Evolutionary conservation across 1,140 invertebrate genomes (phyloP).

Genomic region (Conus ventricosus): DNA sequence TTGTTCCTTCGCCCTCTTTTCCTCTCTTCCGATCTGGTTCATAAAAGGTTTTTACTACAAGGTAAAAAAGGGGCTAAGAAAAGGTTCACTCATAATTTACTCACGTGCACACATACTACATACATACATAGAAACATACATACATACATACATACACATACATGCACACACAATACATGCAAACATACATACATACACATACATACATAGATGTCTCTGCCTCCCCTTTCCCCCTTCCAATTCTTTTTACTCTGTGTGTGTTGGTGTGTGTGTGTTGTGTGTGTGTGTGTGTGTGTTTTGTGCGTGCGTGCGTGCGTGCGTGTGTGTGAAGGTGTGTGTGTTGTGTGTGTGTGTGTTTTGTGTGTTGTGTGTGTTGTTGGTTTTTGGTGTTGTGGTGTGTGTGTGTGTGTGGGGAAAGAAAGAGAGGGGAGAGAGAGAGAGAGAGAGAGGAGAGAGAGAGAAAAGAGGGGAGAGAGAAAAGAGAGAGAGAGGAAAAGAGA

Average conservation of each 20-base stretch:
- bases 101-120: not conserved
- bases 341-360: too few relatives aligned
- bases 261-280: too few relatives aligned
- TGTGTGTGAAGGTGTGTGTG: too few relatives aligned
- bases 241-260: too few relatives aligned
- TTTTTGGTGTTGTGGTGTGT: too few relatives aligned
- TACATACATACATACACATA: conserved; percentile 9
- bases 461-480: not conserved
- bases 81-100: too few relatives aligned
- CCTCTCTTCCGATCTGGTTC: not conserved
- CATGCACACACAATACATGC: not conserved
- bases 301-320: too few relatives aligned
- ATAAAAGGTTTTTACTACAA: too few relatives aligned
- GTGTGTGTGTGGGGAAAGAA: not conserved
- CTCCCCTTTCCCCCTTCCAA: too few relatives aligned
- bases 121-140: not conserved
- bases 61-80: too few relatives aligned
- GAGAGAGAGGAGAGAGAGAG: not conserved
- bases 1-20: conserved; percentile 21
- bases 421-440: conserved; percentile 5
- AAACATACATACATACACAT: not conserved
- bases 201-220: not conserved
- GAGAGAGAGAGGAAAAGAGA: conserved; percentile 7
- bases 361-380: too few relatives aligned
- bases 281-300: too few relatives aligned